Evolutionary conservation across 2,113 vertebrate species (phyloP).

Genomic region (Litocranius walleri): DNA sequence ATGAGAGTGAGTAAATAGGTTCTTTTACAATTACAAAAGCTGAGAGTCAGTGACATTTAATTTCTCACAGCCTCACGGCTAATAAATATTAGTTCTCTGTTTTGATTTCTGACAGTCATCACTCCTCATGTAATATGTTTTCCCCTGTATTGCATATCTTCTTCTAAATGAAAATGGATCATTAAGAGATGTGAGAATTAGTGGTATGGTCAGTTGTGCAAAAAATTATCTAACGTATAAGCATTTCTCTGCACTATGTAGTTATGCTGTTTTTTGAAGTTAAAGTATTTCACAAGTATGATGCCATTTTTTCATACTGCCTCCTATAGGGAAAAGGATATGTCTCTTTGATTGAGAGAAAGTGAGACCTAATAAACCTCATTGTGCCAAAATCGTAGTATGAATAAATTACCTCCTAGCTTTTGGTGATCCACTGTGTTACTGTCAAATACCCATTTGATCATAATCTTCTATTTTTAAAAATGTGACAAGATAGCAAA

Average conservation of each 20-base stretch:
- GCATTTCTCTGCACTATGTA: not conserved
- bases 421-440: not conserved
- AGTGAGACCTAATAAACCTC: not conserved
- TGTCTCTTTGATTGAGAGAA: not conserved
- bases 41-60: not conserved
- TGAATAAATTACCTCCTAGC: not conserved
- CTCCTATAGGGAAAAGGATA: not conserved
- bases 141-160: not conserved
- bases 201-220: not conserved
- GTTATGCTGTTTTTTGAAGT: not conserved
- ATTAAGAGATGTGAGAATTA: not conserved
- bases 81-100: not conserved
- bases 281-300: not conserved
- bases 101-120: not conserved
- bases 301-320: not conserved
- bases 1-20: not conserved
- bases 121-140: not conserved
- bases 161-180: not conserved
- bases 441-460: not conserved
- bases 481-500: not conserved
- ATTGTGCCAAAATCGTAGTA: not conserved
- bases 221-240: not conserved
- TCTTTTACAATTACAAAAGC: not conserved
- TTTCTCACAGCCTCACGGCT: not conserved
- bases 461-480: not conserved